Conservation (phyloP, 2,888 invertebrate species). For the Masnerella sp. region DNA sequence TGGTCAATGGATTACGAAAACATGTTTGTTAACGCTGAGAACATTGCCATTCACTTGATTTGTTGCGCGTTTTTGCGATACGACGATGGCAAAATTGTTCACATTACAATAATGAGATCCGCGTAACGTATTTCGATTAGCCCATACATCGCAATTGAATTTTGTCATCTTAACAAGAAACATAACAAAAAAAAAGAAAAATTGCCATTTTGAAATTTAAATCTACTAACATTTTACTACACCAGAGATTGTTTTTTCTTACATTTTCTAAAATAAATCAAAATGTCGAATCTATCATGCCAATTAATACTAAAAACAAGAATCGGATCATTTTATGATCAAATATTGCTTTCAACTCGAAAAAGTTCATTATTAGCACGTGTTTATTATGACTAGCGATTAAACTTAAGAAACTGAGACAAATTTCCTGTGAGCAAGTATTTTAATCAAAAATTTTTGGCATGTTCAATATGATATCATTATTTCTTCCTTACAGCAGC, state of each 20-base stretch:
- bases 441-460: slow-evolving; percentile 54
- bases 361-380: slow-evolving; percentile 3
- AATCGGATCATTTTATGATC: not conserved
- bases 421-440: slow-evolving; percentile 28
- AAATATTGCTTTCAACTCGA: slow-evolving; percentile 18
- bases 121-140: slow-evolving; percentile 3
- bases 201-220: too few species aligned
- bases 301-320: too few species aligned
- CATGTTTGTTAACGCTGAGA: slow-evolving; percentile 27
- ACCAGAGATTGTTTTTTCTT: too few species aligned
- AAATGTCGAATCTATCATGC: too few species aligned
- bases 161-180: too few species aligned
- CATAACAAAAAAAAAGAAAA: too few species aligned
- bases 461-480: slow-evolving; percentile 53
- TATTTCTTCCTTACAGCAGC: slow-evolving; percentile 52
- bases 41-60: slow-evolving; percentile 1
- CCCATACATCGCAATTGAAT: too few species aligned
- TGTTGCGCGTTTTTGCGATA: slow-evolving; percentile 12
- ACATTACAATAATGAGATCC: slow-evolving; percentile 9
- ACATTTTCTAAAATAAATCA: too few species aligned
- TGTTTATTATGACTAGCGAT: slow-evolving; percentile 37
- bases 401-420: slow-evolving; percentile 23
- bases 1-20: slow-evolving; percentile 32
- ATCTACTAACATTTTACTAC: too few species aligned
- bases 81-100: not conserved